Evolutionary conservation across 2,888 invertebrate species (phyloP), one percentile per base, ranked within the genome.

Genomic region (Lutraria lutraria): DNA sequence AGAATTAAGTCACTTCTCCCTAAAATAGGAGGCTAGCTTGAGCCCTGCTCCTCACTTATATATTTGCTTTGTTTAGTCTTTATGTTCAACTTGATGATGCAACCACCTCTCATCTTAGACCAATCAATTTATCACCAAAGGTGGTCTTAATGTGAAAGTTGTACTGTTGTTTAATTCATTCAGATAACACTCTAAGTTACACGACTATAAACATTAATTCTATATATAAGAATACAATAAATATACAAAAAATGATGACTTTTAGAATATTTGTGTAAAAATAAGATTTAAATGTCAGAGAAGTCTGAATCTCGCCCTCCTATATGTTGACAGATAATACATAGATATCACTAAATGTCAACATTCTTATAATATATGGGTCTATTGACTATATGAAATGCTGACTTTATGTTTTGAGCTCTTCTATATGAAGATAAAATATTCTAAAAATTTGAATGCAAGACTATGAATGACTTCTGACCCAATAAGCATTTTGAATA

Each of bases 211-310:
- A n/a, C n/a, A n/a, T n/a, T n/a, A 8, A 43, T 43, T 43, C 43
- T 4, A 4, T 8, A 43, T 2, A 4, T 4, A 43, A 43, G 2
- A 43, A 43, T 43, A 8, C 43, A 43, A 43, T 43, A 43, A 43
- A 43, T 43, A 8, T 43, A 76, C 31, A 34, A 19, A 76, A 76
- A 3, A 34, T 29, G 29, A 19, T 76, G 76, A 31, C 76, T 76
- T 31, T 0, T 16, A 34, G 15, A 19, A 76, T 31, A 31, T 76
- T 76, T 16, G 6, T 13, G 19, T 16, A 76, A 76, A 76, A 34
- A 34, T 25, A 15, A 76, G 31, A 76, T 76, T 76, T 31, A 76
- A 76, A 76, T 76, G 76, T 76, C 76, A 31, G 16, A 34, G 16
- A 19, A 31, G 34, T 13, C 34, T 15, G 34, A 16, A n/a, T n/a